Conservation (phyloP, 2,113 vertebrate genomes). For the Melanerpes formicivorus region DNA sequence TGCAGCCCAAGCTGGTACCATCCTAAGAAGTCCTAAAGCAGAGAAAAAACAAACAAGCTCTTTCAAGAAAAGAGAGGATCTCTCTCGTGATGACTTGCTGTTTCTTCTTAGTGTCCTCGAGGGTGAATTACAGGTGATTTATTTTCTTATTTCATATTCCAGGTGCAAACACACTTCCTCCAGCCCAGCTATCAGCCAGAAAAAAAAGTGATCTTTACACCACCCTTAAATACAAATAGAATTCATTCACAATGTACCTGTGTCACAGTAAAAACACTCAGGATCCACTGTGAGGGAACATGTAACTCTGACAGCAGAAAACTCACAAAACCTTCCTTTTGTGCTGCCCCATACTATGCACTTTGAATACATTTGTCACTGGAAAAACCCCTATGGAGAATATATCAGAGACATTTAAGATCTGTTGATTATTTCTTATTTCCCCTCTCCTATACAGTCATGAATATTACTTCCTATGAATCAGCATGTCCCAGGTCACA, state of each 20-base stretch:
- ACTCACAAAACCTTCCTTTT: not conserved
- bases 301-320: not conserved
- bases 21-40: conserved; percentile 74
- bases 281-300: not conserved
- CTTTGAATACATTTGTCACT: not conserved
- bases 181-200: not conserved
- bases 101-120: conserved; percentile 96
- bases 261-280: not conserved
- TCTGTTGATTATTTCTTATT: not conserved
- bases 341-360: not conserved
- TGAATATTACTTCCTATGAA: not conserved
- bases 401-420: not conserved
- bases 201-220: not conserved
- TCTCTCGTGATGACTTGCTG: conserved; percentile 92
- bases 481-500: not conserved
- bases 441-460: not conserved
- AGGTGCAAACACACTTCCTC: not conserved
- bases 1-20: conserved; percentile 69
- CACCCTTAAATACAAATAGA: not conserved
- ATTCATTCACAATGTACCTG: not conserved
- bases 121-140: conserved; percentile 93
- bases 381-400: not conserved
- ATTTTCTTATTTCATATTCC: not conserved
- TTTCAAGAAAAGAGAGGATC: conserved; percentile 84
- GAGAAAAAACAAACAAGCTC: conserved; percentile 70